Evolutionary conservation across 1,140 invertebrate species (phyloP), one percentile per base, ranked within the genome.

Genomic region (Trypoxylus dichotomus): DNA sequence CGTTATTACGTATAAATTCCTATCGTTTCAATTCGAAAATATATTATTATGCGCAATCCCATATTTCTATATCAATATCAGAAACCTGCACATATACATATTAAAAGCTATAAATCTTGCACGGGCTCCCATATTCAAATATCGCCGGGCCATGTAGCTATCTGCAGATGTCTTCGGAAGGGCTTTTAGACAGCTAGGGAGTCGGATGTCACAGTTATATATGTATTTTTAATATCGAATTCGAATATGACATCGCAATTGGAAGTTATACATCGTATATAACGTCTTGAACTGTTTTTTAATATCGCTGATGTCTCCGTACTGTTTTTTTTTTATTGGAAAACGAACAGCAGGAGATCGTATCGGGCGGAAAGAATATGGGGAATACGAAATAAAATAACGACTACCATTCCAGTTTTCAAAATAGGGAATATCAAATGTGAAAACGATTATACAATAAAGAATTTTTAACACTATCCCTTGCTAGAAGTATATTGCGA

Each of bases 211-310:
- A 24, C 60, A 24, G 60, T 63, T 63, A 63, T 63, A 63, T 63
- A 63, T 63, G 60, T 63, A 63, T 63, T 63, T 63, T 63, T 63
- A 63, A 63, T 63, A 63, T 63, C 60, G 60, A 63, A 63, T 63
- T 63, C 60, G 60, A 63, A 63, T 63, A 27, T 13, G 60, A 63
- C 60, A 63, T 63, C 21, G 60, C 60, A 63, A 63, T 63, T 27
- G 60, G 60, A 63, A 63, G 25, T 47, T 25, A 63, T 63, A 63
- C 25, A 27, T 63, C 19, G 19, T 63, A 27, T 63, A 63, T 63
- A 63, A 63, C 60, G n/a, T 63, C 60, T 24, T 63, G 60, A 63
- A 63, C 21, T 63, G 60, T 63, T 63, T 63, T 63, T 63, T 37
- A 37, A 37, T 37, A 37, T 37, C 32, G 5, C 10, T 37, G 32